phyloP scores from a whole-genome alignment of 2,888 invertebrate genomes.

The Netelia melanura region DNA sequence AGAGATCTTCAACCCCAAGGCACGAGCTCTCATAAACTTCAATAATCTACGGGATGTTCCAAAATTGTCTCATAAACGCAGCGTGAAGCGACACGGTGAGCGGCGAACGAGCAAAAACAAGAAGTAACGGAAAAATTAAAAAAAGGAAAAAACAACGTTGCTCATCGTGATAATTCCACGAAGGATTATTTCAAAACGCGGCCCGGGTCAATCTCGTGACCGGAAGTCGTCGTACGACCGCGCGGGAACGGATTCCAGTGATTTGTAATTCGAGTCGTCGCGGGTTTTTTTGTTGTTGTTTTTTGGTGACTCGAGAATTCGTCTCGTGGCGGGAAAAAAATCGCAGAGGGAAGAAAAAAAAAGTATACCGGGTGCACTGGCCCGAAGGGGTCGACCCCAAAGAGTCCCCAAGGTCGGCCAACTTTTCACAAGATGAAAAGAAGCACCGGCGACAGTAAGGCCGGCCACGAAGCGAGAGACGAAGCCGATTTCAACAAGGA shows the following conservation, averaged over 20 bases:
- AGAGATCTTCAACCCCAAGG: slow-evolving; percentile 6
- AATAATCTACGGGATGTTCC: background rate
- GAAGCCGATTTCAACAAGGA: slow-evolving; percentile 63
- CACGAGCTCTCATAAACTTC: background rate
- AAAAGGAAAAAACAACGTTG: background rate
- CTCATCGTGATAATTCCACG: slow-evolving; percentile 9
- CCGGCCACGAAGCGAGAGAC: background rate
- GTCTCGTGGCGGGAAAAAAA: background rate
- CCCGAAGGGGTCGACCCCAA: slow-evolving; percentile 66
- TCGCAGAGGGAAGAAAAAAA: slow-evolving; percentile 30
- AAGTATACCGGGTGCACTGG: slow-evolving; percentile 51
- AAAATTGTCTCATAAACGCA: background rate
- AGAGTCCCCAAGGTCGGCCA: slow-evolving; percentile 76
- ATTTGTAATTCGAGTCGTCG: no score
- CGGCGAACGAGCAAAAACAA: background rate
- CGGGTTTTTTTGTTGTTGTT: no score
- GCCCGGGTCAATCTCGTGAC: background rate
- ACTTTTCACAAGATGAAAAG: slow-evolving; percentile 70
- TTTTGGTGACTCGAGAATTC: background rate
- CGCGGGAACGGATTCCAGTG: no score
- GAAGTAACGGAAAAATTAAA: background rate
- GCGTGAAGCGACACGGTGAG: background rate
- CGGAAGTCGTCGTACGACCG: no score
- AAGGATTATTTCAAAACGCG: slow-evolving; percentile 16
- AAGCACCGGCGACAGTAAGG: slow-evolving; percentile 40